Percentiles rank a stretch among this genome's conserved stretches.
Evolutionary conservation across 2,113 vertebrate genomes (phyloP).

Genomic region (Terrapene triunguis): DNA sequence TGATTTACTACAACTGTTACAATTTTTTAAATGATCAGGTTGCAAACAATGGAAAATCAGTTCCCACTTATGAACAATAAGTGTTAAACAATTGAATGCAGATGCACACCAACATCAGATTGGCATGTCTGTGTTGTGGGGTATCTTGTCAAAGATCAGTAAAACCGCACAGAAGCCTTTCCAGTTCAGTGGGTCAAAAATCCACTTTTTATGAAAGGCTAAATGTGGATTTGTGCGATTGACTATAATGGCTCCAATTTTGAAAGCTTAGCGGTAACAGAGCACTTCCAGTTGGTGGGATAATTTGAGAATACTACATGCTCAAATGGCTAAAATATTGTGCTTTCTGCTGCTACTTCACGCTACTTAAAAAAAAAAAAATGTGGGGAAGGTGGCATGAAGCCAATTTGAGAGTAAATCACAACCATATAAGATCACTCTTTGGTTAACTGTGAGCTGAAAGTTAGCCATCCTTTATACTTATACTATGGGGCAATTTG

Average conservation of each 20-base stretch:
- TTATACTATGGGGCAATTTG: slow-evolving; percentile 15
- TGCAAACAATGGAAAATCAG: neutral
- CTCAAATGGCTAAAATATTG: slow-evolving; percentile 74
- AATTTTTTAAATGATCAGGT: neutral
- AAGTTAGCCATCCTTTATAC: slow-evolving; percentile 29
- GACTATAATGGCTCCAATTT: slow-evolving; percentile 80
- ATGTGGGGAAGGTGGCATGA: slow-evolving; percentile 50
- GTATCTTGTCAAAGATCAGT: slow-evolving; percentile 52
- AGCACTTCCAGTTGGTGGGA: slow-evolving; percentile 72
- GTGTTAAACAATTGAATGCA: slow-evolving; percentile 15
- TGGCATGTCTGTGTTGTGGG: neutral
- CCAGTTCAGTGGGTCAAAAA: slow-evolving; percentile 80
- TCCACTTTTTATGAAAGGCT: slow-evolving; percentile 70
- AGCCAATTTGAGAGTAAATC: slow-evolving; percentile 60
- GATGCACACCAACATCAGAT: neutral
- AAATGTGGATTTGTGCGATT: slow-evolving; percentile 77
- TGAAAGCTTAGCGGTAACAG: slow-evolving; percentile 74
- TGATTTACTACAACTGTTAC: neutral
- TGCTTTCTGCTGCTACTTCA: slow-evolving; percentile 69
- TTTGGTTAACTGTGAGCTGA: slow-evolving; percentile 68
- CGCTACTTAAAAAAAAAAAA: slow-evolving; percentile 35
- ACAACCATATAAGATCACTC: slow-evolving; percentile 46
- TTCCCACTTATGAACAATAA: neutral
- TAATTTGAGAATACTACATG: slow-evolving; percentile 70
- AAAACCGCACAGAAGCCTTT: slow-evolving; percentile 64